phyloP scores from a whole-genome alignment of 2,888 invertebrate species.

The Lamproptera curius region DNA sequence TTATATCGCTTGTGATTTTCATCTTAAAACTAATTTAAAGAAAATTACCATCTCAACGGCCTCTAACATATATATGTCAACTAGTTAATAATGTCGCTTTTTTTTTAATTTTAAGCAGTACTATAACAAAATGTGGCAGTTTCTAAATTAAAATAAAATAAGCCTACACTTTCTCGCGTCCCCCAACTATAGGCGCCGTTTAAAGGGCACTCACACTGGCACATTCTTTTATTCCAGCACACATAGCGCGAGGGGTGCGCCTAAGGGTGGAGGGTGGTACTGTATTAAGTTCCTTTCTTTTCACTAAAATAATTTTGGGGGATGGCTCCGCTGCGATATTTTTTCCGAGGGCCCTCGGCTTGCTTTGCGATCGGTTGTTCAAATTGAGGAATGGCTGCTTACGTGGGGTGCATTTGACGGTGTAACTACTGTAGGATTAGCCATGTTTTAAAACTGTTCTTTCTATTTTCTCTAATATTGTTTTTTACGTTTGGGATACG shows the following conservation, averaged over 20 bases:
- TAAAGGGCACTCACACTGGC: constrained; percentile 60
- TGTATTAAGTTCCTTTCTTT: constrained; percentile 79
- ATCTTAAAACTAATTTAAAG: too few species aligned
- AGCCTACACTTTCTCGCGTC: constrained; percentile 37
- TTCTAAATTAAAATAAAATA: background rate
- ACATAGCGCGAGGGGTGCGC: constrained; percentile 58
- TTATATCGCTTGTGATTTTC: too few species aligned
- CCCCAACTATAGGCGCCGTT: constrained; percentile 56
- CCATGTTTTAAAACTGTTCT: too few species aligned
- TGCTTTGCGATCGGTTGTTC: constrained; percentile 50
- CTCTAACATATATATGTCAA: too few species aligned
- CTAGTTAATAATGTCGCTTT: background rate
- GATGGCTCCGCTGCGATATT: constrained; percentile 76
- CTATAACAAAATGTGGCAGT: too few species aligned
- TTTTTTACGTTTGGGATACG: constrained; percentile 44
- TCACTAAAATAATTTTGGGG: constrained; percentile 79
- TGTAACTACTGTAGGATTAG: too few species aligned
- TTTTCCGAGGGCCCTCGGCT: constrained; percentile 57
- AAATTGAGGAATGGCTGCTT: constrained; percentile 68
- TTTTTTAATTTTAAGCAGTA: background rate
- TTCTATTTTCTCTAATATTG: too few species aligned
- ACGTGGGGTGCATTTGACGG: constrained; percentile 42
- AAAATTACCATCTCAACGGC: too few species aligned
- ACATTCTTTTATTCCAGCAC: constrained; percentile 32
- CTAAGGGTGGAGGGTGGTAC: constrained; percentile 66